Conservation (phyloP, 2,888 invertebrate genomes). For the Cephalotes varians region DNA sequence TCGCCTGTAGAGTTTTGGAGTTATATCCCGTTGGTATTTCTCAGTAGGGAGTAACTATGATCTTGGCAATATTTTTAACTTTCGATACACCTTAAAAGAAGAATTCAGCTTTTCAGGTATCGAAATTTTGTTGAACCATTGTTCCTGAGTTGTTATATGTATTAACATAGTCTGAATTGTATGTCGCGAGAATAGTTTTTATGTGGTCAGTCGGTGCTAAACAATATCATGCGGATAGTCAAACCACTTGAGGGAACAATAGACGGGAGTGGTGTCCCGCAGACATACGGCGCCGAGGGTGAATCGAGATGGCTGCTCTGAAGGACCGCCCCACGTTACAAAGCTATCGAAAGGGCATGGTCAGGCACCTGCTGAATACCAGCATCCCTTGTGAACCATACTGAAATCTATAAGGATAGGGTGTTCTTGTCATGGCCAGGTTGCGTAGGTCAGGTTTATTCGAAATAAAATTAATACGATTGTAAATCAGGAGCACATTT, state of each 20-base stretch:
- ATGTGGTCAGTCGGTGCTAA: constrained; percentile 59
- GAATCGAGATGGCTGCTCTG: constrained; percentile 39
- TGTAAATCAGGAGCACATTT: background rate
- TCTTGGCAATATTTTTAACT: constrained; percentile 32
- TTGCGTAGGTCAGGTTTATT: constrained; percentile 54
- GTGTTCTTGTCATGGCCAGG: constrained; percentile 22
- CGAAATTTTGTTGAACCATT: constrained; percentile 68
- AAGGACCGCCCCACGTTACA: constrained; percentile 66
- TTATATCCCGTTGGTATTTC: background rate
- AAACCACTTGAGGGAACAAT: constrained; percentile 80
- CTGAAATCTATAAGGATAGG: constrained; percentile 42
- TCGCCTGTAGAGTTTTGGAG: background rate
- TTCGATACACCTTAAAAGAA: constrained; percentile 50
- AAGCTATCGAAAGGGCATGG: constrained; percentile 72
- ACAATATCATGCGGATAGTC: constrained; percentile 76
- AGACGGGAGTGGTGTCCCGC: constrained; percentile 28
- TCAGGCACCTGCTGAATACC: constrained; percentile 75
- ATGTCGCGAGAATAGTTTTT: constrained; percentile 43
- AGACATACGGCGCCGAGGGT: constrained; percentile 52
- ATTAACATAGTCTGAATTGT: constrained; percentile 66
- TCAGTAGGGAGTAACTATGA: background rate
- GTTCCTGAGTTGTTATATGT: constrained; percentile 67
- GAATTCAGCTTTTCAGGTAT: constrained; percentile 19
- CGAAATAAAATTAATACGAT: constrained; percentile 60
- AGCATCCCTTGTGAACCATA: constrained; percentile 60